Evolutionary conservation across 2,888 invertebrate genomes (phyloP), one percentile per base, ranked within the genome.

Genomic region (Apantesis nais): DNA sequence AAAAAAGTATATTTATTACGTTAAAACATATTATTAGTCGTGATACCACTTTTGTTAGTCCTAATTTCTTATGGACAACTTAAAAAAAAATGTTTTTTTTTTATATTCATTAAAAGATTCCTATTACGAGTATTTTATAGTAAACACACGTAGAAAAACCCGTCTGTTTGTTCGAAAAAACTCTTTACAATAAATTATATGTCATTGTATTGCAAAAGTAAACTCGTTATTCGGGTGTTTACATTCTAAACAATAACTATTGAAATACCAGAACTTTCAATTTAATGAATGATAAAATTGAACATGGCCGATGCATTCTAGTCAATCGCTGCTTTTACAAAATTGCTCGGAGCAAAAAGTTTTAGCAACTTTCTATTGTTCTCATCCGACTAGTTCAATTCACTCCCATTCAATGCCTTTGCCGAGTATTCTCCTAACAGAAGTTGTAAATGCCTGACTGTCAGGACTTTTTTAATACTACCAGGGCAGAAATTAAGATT

Each of bases 381-480:
- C 63, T 68, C 58, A 12, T 14, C 14, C 12, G 25, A 55, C 61
- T 65, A 48, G 66, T 68, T 68, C 14, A 58, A 58, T 66, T 68
- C 34, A 62, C 58, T 66, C 37, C 37, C 55, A 66, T 55, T 55
- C 65, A 66, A 37, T 66, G n/a, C 37, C 14, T 37, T 66, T 37
- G 37, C 52, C 37, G 9, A 55, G 31, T 19, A 14, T 52, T 19
- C 52, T 55, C 16, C 25, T 9, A 9, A 66, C 37, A 37, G 11
- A 66, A 66, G 52, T 52, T 16, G 12, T 11, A 44, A 66, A 22
- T 62, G 62, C 62, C 31, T n/a, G 37, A 62, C n/a, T 44, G 55
- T 66, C 39, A 25, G 62, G 55, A 70, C 62, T 66, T 62, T 66
- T 70, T n/a, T 52, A 52, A 52, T 52, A 52, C n/a, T 62, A 22